These are phyloP conservation scores for Zaprionus nigranus DNA, from an alignment of 1,140 invertebrate species.

Conservation along the genomic window DNA sequence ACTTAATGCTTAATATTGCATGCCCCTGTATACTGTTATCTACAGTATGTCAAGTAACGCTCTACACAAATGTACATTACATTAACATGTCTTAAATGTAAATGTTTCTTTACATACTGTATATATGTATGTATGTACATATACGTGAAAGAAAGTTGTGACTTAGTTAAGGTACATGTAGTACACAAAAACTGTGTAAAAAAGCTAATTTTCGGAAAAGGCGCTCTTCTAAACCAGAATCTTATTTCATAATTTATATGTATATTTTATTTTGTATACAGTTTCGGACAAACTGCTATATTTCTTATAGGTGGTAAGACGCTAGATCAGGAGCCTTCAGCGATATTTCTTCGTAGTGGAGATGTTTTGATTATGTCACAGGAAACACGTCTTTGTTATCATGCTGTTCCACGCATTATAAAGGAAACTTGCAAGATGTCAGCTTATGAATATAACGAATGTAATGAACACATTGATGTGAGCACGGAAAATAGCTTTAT, in stretches of 20 bases:
- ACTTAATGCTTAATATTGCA: too few relatives aligned
- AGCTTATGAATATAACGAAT: slow-evolving; percentile 68
- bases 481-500: slow-evolving; percentile 6
- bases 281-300: slow-evolving; percentile 94
- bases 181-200: too few relatives aligned
- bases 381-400: slow-evolving; percentile 90
- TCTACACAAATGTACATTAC: too few relatives aligned
- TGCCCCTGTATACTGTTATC: too few relatives aligned
- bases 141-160: too few relatives aligned
- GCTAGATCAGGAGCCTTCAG: slow-evolving; percentile 87
- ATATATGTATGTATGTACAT: too few relatives aligned
- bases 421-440: slow-evolving; percentile 85
- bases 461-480: background rate
- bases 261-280: slow-evolving; percentile 70
- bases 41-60: too few relatives aligned
- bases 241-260: background rate
- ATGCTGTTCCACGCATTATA: slow-evolving; percentile 93
- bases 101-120: too few relatives aligned
- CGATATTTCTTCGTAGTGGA: slow-evolving; percentile 91
- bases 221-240: too few relatives aligned
- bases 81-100: too few relatives aligned
- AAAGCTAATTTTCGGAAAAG: too few relatives aligned
- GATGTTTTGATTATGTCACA: slow-evolving; percentile 94
- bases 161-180: too few relatives aligned
- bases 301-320: slow-evolving; percentile 92